Percentiles rank a stretch among this genome's conserved stretches.
phyloP scores from a whole-genome alignment of 2,797 vertebrate species.

The Trachops cirrhosus region DNA sequence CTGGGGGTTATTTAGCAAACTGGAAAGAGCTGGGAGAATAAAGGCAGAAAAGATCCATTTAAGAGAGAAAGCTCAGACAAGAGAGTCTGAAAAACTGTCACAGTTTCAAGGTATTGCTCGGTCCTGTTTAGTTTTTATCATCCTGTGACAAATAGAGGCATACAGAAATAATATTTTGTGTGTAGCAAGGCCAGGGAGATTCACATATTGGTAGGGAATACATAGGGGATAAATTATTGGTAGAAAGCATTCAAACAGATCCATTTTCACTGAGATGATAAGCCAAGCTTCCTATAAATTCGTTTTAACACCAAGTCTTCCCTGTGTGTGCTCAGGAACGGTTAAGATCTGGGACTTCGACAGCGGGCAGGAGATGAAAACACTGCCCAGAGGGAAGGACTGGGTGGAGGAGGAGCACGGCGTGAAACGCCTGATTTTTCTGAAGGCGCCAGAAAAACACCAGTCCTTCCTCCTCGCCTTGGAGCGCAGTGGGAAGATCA shows the following conservation, averaged over 20 bases:
- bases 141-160: neutral
- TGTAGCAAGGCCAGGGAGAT: neutral
- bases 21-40: neutral
- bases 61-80: neutral
- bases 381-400: conserved; percentile 64
- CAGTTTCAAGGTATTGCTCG: neutral
- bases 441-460: conserved; percentile 64
- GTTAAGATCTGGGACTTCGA: conserved; percentile 83
- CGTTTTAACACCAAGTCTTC: conserved; percentile 27
- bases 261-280: neutral
- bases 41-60: neutral
- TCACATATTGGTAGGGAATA: neutral
- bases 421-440: conserved; percentile 75
- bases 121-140: neutral
- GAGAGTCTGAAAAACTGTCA: neutral
- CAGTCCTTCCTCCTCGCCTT: conserved; percentile 76
- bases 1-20: neutral
- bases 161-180: neutral
- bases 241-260: neutral
- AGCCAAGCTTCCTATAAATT: neutral
- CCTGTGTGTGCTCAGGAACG: conserved; percentile 76
- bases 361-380: conserved; percentile 80
- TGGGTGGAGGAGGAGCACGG: conserved; percentile 69
- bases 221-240: neutral
- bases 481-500: conserved; percentile 79